Conservation (phyloP, 2,797 vertebrate genomes). For the Myotis myotis region DNA sequence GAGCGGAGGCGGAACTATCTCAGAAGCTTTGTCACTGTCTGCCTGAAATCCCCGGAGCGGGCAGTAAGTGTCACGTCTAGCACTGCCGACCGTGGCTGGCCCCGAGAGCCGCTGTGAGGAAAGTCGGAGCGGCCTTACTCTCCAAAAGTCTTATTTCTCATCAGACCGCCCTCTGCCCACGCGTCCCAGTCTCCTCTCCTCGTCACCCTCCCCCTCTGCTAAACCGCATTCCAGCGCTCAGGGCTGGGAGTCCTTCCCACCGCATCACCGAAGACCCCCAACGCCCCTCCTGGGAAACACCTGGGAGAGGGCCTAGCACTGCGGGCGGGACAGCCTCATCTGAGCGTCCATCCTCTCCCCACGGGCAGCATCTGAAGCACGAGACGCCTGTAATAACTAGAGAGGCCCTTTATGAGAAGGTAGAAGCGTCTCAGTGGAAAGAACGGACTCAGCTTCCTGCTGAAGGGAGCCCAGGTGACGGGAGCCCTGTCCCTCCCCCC, state of each 20-base stretch:
- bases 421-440: neutral
- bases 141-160: neutral
- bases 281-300: neutral
- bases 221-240: neutral
- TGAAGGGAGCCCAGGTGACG: neutral
- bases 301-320: neutral
- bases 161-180: fast-evolving
- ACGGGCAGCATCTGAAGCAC: neutral
- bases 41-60: neutral
- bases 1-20: neutral
- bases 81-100: neutral
- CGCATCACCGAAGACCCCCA: neutral
- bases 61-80: fast-evolving
- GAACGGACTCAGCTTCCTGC: neutral
- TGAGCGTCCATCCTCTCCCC: neutral
- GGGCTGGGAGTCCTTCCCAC: neutral
- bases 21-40: neutral
- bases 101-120: neutral
- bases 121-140: neutral
- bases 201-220: no score
- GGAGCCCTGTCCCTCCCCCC: neutral
- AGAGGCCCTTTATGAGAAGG: neutral
- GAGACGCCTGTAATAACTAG: neutral
- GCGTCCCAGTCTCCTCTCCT: neutral
- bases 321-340: neutral